These are phyloP conservation scores for Carpatolechia fugitivella DNA, from an alignment of 2,888 invertebrate genomes.

Conservation along the genomic window DNA sequence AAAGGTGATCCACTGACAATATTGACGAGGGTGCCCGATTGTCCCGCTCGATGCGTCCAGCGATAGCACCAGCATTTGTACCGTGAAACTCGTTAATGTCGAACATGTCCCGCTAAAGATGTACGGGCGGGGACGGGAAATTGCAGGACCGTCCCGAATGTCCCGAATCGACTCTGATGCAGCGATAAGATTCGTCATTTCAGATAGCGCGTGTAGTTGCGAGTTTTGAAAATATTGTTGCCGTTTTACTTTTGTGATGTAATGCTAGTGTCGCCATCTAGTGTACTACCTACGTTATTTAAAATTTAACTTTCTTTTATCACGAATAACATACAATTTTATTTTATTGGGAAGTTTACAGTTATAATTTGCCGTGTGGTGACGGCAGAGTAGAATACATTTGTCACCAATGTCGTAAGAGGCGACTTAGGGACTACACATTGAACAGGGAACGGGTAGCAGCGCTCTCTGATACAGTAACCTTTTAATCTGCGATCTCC, in stretches of 20 bases:
- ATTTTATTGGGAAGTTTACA: too few species aligned
- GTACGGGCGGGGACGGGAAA: constrained; percentile 3
- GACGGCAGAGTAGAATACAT: too few species aligned
- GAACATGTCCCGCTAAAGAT: constrained; percentile 11
- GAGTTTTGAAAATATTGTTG: neutral
- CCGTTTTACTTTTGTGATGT: neutral
- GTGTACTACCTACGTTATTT: too few species aligned
- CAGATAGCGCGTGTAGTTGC: neutral
- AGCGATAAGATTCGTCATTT: constrained; percentile 9
- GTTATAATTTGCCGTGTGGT: too few species aligned
- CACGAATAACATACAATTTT: too few species aligned
- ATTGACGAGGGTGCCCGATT: constrained; percentile 15
- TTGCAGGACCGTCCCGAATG: constrained; percentile 7
- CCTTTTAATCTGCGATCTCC: too few species aligned
- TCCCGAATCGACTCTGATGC: neutral
- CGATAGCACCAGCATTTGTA: constrained; percentile 7
- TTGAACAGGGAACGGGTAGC: too few species aligned
- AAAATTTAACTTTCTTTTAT: too few species aligned
- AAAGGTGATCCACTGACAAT: constrained; percentile 12
- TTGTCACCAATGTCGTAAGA: too few species aligned
- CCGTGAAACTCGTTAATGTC: constrained; percentile 5
- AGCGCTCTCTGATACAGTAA: too few species aligned
- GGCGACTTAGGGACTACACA: too few species aligned
- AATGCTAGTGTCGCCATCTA: neutral
- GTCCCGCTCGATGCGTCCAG: constrained; percentile 1